Base-by-base conservation (phyloP, 64 coral and sea anemone species). In the Pocillopora damicornis region DNA sequence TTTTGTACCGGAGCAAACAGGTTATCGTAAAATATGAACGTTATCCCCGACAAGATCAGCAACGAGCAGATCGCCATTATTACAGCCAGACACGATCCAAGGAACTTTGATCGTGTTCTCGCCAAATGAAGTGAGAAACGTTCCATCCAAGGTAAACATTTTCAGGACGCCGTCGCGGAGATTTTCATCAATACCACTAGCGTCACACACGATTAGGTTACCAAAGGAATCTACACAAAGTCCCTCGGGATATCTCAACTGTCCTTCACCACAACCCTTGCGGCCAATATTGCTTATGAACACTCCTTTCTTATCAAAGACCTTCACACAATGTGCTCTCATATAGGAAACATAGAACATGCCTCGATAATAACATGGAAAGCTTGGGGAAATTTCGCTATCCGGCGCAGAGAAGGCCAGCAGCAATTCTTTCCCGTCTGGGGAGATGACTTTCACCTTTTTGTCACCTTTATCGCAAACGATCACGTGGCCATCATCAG, bases 201-300 rank as follows among this genome's bases (percentile, higher is more conserved):
- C 72, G 42, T 89, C 88, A 73, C 78, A 89, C 18, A 89, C 67
- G 68, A 89, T 79, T 26, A 89, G 18, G 60, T 81, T 57, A 18
- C 69, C 63, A 20, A 35, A 60, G 18, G 38, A 45, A 59, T 73
- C 78, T 14, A 89, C 45, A 17, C 36, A 77, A 37, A 89, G 51
- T 20, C 77, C 88, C 58, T 22, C 77, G 12, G 77, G 42, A 12
- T 60, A 69, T 34, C 26, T 58, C 25, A 89, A 74, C 13, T 81
- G 37, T 2, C 65, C 88, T 35, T 74, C 78, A 13, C 59, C 26
- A 13, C 7, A 58, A 5, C 88, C 88, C 13, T 73, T 15, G 0
- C 58, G 35, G 10, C 88, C 88, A 61, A 80, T 60, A 6, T 81
- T 78, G 20, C 34, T 59, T 11, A 89, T 18, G 16, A 74, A 81